A percentile compares a stretch with the other conserved stretches of the same genome.
These are phyloP conservation scores for Chrysocyon brachyurus DNA, from an alignment of 2,797 vertebrate genomes.

Conservation along the genomic window DNA sequence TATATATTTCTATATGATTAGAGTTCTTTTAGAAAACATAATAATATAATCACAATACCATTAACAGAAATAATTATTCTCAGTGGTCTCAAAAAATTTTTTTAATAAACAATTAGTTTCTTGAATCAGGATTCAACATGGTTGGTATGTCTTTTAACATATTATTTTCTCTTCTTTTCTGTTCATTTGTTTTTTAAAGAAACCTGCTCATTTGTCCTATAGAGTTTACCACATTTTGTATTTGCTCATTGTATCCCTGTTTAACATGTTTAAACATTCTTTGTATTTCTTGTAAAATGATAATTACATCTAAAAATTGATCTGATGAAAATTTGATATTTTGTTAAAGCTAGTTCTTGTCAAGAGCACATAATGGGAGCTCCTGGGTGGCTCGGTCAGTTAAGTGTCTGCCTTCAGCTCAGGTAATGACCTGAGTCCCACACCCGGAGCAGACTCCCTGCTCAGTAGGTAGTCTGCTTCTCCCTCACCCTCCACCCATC, in stretches of 20 bases:
- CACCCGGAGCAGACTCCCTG: no score
- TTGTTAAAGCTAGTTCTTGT: background rate
- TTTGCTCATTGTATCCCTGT: background rate
- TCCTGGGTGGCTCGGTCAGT: no score
- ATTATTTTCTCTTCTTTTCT: background rate
- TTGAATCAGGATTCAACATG: background rate
- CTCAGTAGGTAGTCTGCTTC: no score
- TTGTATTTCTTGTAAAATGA: constrained; percentile 6
- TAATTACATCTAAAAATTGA: background rate
- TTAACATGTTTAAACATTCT: background rate
- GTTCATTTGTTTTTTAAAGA: constrained; percentile 43
- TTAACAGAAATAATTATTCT: background rate
- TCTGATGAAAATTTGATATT: background rate
- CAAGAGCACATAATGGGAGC: background rate
- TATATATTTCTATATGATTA: background rate
- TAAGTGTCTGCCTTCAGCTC: no score
- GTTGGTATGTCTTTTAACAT: background rate
- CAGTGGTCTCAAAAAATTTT: background rate
- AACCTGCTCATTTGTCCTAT: background rate
- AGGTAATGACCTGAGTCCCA: no score
- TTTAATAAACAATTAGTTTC: background rate
- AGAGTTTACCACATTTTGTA: background rate
- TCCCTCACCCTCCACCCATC: no score
- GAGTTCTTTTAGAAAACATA: constrained; percentile 15
- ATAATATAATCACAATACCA: background rate